Percentiles rank a stretch among this genome's conserved stretches.
These are phyloP conservation scores for Leucopsar rothschildi DNA, from an alignment of 2,113 vertebrate species.

Conservation along the genomic window DNA sequence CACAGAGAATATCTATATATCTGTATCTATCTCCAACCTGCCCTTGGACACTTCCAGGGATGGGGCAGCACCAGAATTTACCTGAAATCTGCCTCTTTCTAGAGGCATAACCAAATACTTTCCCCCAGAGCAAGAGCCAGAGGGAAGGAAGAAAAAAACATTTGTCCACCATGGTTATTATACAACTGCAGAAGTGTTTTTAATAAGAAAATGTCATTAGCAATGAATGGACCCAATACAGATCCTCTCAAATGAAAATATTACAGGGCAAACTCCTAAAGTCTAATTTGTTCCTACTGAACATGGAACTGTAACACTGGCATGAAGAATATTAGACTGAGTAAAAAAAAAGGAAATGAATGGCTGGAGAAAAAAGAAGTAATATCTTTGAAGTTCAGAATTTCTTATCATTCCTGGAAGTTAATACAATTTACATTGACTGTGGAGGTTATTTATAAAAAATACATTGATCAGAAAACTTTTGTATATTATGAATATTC, in stretches of 20 bases:
- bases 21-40: neutral
- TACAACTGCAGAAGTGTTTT: neutral
- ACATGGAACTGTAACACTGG: neutral
- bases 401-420: neutral
- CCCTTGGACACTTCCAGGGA: neutral
- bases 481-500: neutral
- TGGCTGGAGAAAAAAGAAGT: neutral
- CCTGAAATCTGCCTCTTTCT: neutral
- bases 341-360: slow-evolving; percentile 3
- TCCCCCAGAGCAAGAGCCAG: neutral
- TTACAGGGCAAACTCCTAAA: neutral
- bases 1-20: neutral
- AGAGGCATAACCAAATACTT: neutral
- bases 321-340: neutral
- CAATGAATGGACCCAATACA: neutral
- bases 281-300: neutral
- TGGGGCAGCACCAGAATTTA: neutral
- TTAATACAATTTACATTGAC: neutral
- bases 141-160: neutral
- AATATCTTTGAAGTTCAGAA: neutral
- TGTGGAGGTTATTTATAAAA: slow-evolving; percentile 10
- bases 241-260: neutral
- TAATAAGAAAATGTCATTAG: neutral
- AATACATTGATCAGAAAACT: neutral
- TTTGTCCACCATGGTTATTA: neutral